Evolutionary conservation across 2,888 invertebrate genomes (phyloP).

Genomic region (Odontocerum albicorne): DNA sequence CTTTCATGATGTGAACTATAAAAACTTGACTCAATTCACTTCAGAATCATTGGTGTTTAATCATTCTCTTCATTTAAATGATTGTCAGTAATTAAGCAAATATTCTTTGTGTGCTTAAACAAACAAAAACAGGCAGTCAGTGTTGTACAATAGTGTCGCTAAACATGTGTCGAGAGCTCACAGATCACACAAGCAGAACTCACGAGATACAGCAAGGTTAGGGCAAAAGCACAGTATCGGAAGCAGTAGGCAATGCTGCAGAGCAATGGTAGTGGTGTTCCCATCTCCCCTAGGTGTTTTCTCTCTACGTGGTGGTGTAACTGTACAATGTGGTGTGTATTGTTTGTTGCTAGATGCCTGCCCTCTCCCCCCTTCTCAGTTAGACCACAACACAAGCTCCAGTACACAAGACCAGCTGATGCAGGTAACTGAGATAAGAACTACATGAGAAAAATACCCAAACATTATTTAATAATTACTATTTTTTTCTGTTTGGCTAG

Average conservation of each 20-base stretch:
- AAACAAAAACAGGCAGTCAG: no score
- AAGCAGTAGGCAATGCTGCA: background rate
- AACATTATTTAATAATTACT: constrained; percentile 16
- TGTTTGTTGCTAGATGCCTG: constrained; percentile 96
- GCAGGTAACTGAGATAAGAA: constrained; percentile 55
- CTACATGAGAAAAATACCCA: constrained; percentile 23
- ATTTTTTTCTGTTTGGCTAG: constrained; percentile 26
- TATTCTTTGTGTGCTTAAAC: no score
- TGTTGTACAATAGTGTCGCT: no score
- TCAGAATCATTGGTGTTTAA: no score
- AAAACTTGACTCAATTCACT: no score
- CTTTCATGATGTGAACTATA: no score
- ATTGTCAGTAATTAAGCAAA: no score
- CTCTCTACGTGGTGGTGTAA: constrained; percentile 35
- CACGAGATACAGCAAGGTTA: no score
- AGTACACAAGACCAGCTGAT: constrained; percentile 70
- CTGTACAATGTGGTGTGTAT: constrained; percentile 71
- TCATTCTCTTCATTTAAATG: no score
- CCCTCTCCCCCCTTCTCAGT: constrained; percentile 84
- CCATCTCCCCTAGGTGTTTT: constrained; percentile 22
- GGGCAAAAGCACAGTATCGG: background rate
- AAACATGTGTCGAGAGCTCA: no score
- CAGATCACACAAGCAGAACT: no score
- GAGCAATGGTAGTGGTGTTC: constrained; percentile 5
- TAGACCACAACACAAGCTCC: constrained; percentile 82